Conservation (phyloP, 1,140 invertebrate genomes). For the Glossosoma conforme region DNA sequence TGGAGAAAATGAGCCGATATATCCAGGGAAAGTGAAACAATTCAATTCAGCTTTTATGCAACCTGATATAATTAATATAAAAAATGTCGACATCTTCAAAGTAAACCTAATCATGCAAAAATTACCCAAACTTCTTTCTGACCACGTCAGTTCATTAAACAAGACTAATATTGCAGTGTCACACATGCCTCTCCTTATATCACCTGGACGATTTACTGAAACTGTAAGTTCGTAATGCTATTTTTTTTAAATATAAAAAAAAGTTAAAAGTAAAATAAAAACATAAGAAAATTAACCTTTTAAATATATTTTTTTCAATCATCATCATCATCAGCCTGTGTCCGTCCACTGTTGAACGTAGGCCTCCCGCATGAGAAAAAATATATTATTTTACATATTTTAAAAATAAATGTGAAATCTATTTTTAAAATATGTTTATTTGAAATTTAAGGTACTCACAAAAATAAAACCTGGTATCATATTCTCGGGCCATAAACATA, state of each 20-base stretch:
- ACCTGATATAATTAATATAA: slow-evolving; percentile 56
- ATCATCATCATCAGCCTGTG: too few species aligned
- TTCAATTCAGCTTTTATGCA: slow-evolving; percentile 75
- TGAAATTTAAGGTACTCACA: slow-evolving; percentile 58
- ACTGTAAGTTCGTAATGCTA: slow-evolving; percentile 21
- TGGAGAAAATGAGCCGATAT: slow-evolving; percentile 78
- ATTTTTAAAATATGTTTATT: neutral
- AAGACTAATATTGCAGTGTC: slow-evolving; percentile 50
- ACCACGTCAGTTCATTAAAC: slow-evolving; percentile 42
- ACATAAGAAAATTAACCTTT: too few species aligned
- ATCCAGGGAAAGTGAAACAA: slow-evolving; percentile 63
- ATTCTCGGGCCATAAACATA: slow-evolving; percentile 82
- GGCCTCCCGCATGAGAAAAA: too few species aligned
- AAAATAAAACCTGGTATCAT: slow-evolving; percentile 71
- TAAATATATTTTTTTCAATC: too few species aligned
- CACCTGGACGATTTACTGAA: slow-evolving; percentile 23
- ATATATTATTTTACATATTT: neutral
- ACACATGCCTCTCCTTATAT: slow-evolving; percentile 26
- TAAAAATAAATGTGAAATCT: neutral
- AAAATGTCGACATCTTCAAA: slow-evolving; percentile 59
- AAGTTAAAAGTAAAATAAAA: too few species aligned
- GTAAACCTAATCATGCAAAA: slow-evolving; percentile 63
- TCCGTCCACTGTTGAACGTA: too few species aligned
- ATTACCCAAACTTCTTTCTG: slow-evolving; percentile 36
- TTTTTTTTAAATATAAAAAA: too few species aligned